A percentile compares a stretch with the other conserved stretches of the same genome.
Evolutionary conservation across 2,797 vertebrate genomes (phyloP).

Genomic region (Crenichthys baileyi): DNA sequence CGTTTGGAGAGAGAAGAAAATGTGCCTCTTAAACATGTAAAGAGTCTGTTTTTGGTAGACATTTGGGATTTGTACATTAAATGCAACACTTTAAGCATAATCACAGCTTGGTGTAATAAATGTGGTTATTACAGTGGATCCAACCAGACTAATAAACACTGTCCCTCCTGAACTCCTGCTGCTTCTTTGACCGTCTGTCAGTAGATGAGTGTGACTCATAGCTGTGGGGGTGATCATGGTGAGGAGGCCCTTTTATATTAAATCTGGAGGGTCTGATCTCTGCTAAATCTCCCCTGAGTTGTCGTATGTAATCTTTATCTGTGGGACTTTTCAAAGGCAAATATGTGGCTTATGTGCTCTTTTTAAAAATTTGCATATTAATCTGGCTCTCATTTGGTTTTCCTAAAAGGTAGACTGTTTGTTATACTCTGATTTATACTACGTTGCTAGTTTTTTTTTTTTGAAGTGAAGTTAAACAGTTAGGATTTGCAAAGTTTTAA

Average conservation of each 20-base stretch:
- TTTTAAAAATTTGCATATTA: constrained; percentile 19
- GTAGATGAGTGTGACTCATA: constrained; percentile 44
- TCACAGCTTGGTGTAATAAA: background rate
- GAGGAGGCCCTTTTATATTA: background rate
- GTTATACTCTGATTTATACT: background rate
- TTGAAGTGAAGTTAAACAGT: too few relatives aligned
- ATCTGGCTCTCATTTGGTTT: background rate
- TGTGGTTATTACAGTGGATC: background rate
- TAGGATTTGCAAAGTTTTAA: too few relatives aligned
- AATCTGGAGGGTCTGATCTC: constrained; percentile 2
- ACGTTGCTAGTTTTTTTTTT: too few relatives aligned
- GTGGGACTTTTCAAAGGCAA: constrained; percentile 22
- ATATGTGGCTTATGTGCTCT: background rate
- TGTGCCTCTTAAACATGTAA: constrained; percentile 5
- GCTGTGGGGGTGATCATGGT: constrained; percentile 27
- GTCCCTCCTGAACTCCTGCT: background rate
- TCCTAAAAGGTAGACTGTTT: too few relatives aligned
- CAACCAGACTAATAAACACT: background rate
- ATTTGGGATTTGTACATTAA: background rate
- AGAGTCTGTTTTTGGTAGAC: too few relatives aligned
- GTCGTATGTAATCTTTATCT: constrained; percentile 18
- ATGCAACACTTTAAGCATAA: background rate
- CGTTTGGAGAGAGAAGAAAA: constrained; percentile 2
- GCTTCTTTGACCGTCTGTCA: constrained; percentile 1
- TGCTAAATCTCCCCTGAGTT: background rate